Base-by-base conservation (phyloP, 2,888 invertebrate genomes). In the Cartodere bifasciata region DNA sequence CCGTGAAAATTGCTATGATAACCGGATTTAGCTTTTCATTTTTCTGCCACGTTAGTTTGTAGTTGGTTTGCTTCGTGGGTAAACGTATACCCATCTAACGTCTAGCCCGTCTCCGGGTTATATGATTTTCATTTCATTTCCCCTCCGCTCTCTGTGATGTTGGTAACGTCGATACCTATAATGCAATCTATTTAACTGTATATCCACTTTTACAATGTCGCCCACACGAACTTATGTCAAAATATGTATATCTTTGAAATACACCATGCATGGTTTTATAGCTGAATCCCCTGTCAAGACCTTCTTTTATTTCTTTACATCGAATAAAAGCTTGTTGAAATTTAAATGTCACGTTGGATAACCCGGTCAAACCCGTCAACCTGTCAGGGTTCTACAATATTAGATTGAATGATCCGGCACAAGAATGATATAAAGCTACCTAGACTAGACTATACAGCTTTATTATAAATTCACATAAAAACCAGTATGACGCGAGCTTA, bases 1-100 rank as follows among this genome's bases (percentile, higher is more conserved):
- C n/a, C 46, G 53, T 53, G 55, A 58, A 62, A 62, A 62, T 62
- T 59, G 62, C 60, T 56, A 57, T 54, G 60, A 61, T 63, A 63
- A 62, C 61, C 60, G 62, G 62, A 63, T 63, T 63, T 63, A 55
- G 62, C 59, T 59, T 62, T 62, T 62, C 63, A 61, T 62, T 63
- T 63, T 63, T 62, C 62, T 62, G 63, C 62, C 56, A 61, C 55
- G 60, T 50, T 61, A 60, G 56, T 52, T 56, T 56, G 57, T 58
- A 58, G 53, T 58, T 55, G 55, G 55, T 40, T 37, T 36, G 42
- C 45, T 40, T 38, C 37, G 31, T 14, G n/a, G n/a, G n/a, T n/a
- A n/a, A n/a, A n/a, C n/a, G n/a, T 7, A 5, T 7, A 5, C 27
- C 20, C n/a, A n/a, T 6, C 20, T 9, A 6, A 7, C 6, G 6